phyloP scores from a whole-genome alignment of 2,797 vertebrate species.

The Helarctos malayanus region DNA sequence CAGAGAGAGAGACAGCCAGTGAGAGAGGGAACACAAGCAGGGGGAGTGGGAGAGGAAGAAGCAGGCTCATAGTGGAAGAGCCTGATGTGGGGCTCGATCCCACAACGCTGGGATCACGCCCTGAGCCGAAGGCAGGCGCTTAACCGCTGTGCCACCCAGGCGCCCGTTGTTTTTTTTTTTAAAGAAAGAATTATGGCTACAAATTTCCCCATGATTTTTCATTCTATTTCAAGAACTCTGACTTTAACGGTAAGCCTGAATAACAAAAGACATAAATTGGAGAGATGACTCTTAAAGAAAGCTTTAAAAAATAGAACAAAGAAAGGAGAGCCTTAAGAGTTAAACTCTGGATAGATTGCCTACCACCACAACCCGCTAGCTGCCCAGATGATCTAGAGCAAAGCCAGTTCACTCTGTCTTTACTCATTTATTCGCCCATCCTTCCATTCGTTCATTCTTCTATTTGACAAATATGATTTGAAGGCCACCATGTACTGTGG shows the following conservation, averaged over 20 bases:
- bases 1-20: too few species aligned
- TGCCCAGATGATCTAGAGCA: neutral
- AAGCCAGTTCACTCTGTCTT: neutral
- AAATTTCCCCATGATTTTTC: neutral
- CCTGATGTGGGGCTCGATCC: too few species aligned
- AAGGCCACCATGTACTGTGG: neutral
- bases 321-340: neutral
- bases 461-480: neutral
- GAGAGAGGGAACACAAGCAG: too few species aligned
- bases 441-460: neutral
- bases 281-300: neutral
- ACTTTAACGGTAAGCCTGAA: slow-evolving; percentile 29
- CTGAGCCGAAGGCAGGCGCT: too few species aligned
- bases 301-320: slow-evolving; percentile 15
- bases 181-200: neutral
- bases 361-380: neutral
- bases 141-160: too few species aligned
- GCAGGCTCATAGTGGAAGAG: too few species aligned
- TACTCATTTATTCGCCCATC: neutral
- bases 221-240: neutral
- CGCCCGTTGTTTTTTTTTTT: neutral
- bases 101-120: too few species aligned
- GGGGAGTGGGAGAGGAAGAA: too few species aligned
- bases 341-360: neutral
- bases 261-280: neutral